Conservation (phyloP, 2,797 vertebrate species). For the Rhynchotus rufescens region DNA sequence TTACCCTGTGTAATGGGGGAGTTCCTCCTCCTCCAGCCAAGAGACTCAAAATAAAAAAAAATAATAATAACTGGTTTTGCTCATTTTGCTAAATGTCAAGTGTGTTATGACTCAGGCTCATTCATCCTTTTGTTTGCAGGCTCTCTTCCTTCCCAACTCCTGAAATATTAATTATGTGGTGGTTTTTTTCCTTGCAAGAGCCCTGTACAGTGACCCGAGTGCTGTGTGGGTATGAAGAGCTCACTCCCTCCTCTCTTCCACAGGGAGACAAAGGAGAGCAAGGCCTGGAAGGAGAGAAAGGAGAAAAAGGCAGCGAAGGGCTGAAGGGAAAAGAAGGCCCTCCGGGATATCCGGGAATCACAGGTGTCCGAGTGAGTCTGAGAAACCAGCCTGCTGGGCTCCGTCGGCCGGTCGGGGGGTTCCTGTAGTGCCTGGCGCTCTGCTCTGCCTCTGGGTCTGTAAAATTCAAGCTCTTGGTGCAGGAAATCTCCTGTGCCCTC, state of each 20-base stretch:
- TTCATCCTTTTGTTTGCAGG: slow-evolving; percentile 8
- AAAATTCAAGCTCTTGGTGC: not conserved
- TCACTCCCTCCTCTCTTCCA: slow-evolving; percentile 29
- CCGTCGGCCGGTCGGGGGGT: fast-evolving
- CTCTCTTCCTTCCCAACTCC: slow-evolving; percentile 7
- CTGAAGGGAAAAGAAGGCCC: slow-evolving; percentile 92
- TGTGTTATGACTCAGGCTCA: slow-evolving; percentile 48
- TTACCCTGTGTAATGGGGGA: slow-evolving; percentile 21
- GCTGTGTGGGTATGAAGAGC: slow-evolving; percentile 6
- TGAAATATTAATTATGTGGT: slow-evolving; percentile 42
- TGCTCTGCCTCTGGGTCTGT: fast-evolving
- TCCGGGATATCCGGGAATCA: slow-evolving; percentile 87
- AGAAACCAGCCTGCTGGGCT: not conserved
- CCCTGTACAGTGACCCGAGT: not conserved
- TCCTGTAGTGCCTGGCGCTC: not conserved
- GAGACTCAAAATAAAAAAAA: not conserved
- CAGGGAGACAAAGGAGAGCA: slow-evolving; percentile 96
- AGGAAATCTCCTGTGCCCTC: not conserved
- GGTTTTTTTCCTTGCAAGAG: slow-evolving; percentile 10
- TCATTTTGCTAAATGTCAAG: slow-evolving; percentile 1
- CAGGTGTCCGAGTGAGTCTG: slow-evolving; percentile 90
- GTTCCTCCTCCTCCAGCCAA: slow-evolving; percentile 31
- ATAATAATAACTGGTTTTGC: not conserved
- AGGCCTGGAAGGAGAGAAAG: slow-evolving; percentile 90
- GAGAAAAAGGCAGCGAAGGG: slow-evolving; percentile 91